Evolutionary conservation across 2,888 invertebrate species (phyloP), one percentile per base, ranked within the genome.

Genomic region (Darwinula stevensoni): DNA sequence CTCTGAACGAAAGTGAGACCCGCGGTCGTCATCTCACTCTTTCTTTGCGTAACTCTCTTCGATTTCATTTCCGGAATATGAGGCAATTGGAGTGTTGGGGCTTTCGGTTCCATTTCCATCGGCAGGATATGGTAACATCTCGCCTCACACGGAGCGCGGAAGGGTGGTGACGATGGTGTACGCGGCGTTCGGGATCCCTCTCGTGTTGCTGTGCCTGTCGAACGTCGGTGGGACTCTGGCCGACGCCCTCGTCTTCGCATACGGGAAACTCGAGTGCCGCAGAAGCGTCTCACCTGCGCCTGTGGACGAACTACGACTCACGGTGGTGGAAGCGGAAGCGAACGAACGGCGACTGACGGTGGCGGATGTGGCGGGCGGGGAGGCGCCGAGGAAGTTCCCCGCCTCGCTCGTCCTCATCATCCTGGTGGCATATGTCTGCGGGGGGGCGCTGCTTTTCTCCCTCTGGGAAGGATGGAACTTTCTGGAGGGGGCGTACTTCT

Each of bases 141-240:
- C 76, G 2, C 80, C 80, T 1, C 64, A 68, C 41, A 80, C 80
- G 9, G 62, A 71, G 11, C 62, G 67, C 16, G 80, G 80, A 3
- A 69, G 78, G 48, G 62, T 75, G 16, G 67, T 73, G 13, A 76
- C 80, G 3, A 76, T 82, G 45, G 57, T 75, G 26, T 82, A 82
- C 49, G 78, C 80, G 12, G 62, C 78, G 34, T 62, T 80, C 35
- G 80, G 80, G 11, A 78, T 82, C 31, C 82, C 82, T 4, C 52
- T 82, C 34, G 75, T 78, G 58, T 54, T 82, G 41, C 66, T 80
- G 33, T 75, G 78, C 47, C 56, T 82, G 42, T 75, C 78, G 11
- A 74, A 74, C 38, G 59, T 80, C 32, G 80, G 80, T 4, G 68
- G 70, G 5, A 58, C 75, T 15, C 57, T 82, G 44, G 80, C 80